Conservation (phyloP, 2,888 invertebrate species). For the Oscheius sp. region DNA sequence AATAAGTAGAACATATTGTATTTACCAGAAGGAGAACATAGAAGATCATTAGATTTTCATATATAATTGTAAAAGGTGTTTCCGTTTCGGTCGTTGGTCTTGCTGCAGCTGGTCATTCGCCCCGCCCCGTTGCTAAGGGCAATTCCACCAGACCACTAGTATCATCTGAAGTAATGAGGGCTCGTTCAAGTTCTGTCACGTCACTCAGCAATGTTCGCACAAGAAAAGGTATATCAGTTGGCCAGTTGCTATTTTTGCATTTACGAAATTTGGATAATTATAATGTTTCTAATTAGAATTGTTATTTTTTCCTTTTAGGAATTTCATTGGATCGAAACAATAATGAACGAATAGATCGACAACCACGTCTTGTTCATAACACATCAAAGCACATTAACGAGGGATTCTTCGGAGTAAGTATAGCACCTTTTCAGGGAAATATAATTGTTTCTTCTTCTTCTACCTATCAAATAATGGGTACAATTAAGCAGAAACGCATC, state of each 20-base stretch:
- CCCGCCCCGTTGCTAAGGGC: conserved; percentile 17
- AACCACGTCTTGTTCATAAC: conserved; percentile 55
- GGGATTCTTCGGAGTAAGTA: conserved; percentile 56
- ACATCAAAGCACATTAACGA: conserved; percentile 58
- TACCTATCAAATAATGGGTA: too few species aligned
- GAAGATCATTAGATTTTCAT: not conserved
- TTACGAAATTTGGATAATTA: not conserved
- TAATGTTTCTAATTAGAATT: not conserved
- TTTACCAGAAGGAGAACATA: not conserved
- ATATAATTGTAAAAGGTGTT: not conserved
- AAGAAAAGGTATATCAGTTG: conserved; percentile 17
- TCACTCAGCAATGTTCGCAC: conserved; percentile 24
- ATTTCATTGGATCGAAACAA: conserved; percentile 49
- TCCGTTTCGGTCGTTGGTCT: not conserved
- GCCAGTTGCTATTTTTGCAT: not conserved
- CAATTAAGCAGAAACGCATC: too few species aligned
- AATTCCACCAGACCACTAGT: conserved; percentile 16
- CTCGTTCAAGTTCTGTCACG: conserved; percentile 47
- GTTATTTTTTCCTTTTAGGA: conserved; percentile 37
- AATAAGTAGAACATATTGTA: not conserved
- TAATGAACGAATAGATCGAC: conserved; percentile 39
- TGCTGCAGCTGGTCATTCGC: conserved; percentile 22
- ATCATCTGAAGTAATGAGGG: conserved; percentile 31
- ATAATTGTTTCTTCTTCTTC: too few species aligned
- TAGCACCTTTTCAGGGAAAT: too few species aligned